Base-by-base conservation (phyloP, 2,888 invertebrate genomes). In the Sesia bembeciformis region DNA sequence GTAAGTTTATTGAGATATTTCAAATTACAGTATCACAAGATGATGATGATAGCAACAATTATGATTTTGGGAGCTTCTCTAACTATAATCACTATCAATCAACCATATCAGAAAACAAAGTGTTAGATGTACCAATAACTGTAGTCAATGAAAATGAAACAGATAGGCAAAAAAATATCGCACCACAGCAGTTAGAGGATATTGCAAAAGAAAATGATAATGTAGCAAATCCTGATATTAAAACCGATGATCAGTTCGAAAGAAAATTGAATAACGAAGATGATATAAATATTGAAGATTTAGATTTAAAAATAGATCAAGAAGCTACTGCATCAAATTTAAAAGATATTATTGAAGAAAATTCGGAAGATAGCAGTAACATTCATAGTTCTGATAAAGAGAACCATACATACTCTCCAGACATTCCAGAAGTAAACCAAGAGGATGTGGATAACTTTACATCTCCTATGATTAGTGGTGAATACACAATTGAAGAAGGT, bases 11-110 rank as follows among this genome's bases (percentile, higher is more conserved):
- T 23, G 23, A 23, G 23, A 23, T 23, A 2, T 23, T 23, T 23
- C 23, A 23, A 63, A 55, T 79, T 77, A 52, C 73, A 89, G 89
- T 84, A 58, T 86, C 89, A 56, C 86, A 86, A 69, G 87, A 85
- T 57, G 86, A 87, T 57, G 83, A 84, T 56, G 83, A n/a, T 46
- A 72, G 73, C 52, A 69, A 72, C 68, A 74, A 74, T 53, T 89
- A 79, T 68, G 76, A 77, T 58, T 88, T 78, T 72, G 76, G 75
- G 55, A 75, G 70, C 62, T 85, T 76, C 67, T 68, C 81, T 55
- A 72, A 76, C 51, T 84, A 72, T 58, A 74, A 70, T 60, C 68
- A 76, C 58, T 78, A 74, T 62, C 68, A 76, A 60, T 58, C 76
- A 51, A 56, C 61, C 40, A 61, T 63, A 54, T 57, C 65, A 54